Percentiles rank a stretch among this genome's conserved stretches.
Evolutionary conservation across 2,113 vertebrate species (phyloP).

Genomic region (Tringa solitaria): DNA sequence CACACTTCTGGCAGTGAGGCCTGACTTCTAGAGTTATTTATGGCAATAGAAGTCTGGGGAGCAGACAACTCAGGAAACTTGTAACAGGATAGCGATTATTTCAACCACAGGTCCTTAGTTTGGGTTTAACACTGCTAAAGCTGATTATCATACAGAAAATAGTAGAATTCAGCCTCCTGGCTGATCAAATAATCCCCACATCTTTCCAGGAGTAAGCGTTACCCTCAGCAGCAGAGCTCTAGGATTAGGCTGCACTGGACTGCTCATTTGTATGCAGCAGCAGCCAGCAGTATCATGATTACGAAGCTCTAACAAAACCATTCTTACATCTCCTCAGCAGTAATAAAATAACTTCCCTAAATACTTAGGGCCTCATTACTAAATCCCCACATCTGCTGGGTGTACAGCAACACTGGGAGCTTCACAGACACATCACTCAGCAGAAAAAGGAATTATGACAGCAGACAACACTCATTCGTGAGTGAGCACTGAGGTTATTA

Average conservation of each 20-base stretch:
- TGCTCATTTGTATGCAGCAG: neutral
- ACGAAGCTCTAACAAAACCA: neutral
- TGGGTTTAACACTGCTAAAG: neutral
- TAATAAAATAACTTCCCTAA: neutral
- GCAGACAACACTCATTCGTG: neutral
- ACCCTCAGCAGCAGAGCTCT: neutral
- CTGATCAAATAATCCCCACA: neutral
- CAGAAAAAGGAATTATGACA: neutral
- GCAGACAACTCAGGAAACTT: neutral
- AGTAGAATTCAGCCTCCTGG: neutral
- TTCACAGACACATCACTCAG: neutral
- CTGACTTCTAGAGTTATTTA: constrained; percentile 45
- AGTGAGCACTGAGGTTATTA: neutral
- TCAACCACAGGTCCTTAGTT: neutral
- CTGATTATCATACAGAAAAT: neutral
- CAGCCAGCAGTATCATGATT: neutral
- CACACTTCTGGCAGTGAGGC: constrained; percentile 17
- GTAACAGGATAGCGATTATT: constrained; percentile 19
- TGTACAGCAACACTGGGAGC: neutral
- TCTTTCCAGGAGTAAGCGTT: neutral
- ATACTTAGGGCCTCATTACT: neutral
- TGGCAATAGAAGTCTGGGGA: constrained; percentile 17
- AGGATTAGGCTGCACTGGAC: neutral
- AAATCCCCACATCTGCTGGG: neutral
- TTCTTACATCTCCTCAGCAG: neutral